Conservation (phyloP, 2,888 invertebrate genomes). For the Clivina fossor region DNA sequence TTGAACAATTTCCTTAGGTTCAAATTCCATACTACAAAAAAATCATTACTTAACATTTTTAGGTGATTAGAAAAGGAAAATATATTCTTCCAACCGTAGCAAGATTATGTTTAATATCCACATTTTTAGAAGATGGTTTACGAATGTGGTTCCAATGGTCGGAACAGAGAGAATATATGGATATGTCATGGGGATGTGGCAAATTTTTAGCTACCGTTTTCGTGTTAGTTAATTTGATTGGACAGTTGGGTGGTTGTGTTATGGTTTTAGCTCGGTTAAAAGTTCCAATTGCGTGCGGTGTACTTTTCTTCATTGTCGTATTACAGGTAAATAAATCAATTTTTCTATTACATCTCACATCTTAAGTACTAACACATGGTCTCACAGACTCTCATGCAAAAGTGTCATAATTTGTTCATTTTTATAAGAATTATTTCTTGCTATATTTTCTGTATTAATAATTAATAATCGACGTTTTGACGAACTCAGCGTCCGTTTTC, state of each 20-base stretch:
- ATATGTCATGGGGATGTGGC: constrained; percentile 96
- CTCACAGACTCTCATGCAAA: too few relatives aligned
- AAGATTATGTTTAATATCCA: constrained; percentile 94
- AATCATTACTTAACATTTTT: too few relatives aligned
- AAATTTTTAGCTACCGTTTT: constrained; percentile 91
- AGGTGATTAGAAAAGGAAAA: constrained; percentile 93
- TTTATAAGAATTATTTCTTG: too few relatives aligned
- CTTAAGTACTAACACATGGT: too few relatives aligned
- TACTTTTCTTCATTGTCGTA: constrained; percentile 93
- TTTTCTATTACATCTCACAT: constrained; percentile 1
- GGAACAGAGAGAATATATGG: constrained; percentile 97
- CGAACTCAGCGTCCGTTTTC: too few relatives aligned
- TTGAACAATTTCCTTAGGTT: too few relatives aligned
- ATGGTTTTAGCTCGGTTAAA: constrained; percentile 93
- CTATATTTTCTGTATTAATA: not conserved
- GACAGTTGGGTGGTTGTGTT: constrained; percentile 93
- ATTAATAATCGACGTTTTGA: not conserved
- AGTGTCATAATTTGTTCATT: not conserved
- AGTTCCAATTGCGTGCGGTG: constrained; percentile 88
- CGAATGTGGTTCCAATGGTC: constrained; percentile 99
- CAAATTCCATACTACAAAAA: too few relatives aligned
- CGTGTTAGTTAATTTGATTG: constrained; percentile 92
- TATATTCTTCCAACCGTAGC: constrained; percentile 93
- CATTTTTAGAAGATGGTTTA: constrained; percentile 98
- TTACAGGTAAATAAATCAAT: constrained; percentile 71